A percentile compares a stretch with the other conserved stretches of the same genome.
These are phyloP conservation scores for Beris morrisii DNA, from an alignment of 2,888 invertebrate species.

Conservation along the genomic window DNA sequence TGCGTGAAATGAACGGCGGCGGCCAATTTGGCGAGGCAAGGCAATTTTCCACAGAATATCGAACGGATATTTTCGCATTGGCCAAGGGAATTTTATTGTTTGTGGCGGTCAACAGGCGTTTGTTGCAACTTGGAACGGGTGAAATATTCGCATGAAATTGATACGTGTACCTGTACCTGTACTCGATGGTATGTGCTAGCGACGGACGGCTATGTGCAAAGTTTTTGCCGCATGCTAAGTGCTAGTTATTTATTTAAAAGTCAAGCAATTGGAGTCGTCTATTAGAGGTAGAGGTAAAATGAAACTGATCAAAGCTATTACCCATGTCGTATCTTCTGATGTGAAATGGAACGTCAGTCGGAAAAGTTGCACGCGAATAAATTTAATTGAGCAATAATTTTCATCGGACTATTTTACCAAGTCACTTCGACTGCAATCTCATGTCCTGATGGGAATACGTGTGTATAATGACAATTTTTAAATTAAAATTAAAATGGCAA, in stretches of 20 bases:
- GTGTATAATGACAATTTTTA: no score
- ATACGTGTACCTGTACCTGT: not conserved
- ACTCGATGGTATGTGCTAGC: not conserved
- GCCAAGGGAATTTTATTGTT: no score
- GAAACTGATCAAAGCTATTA: not conserved
- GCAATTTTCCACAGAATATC: no score
- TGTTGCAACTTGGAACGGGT: no score
- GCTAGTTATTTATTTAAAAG: conserved; percentile 2
- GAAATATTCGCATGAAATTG: conserved; percentile 8
- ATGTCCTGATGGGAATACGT: no score
- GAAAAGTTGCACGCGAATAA: conserved; percentile 11
- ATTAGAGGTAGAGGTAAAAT: not conserved
- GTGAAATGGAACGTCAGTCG: not conserved
- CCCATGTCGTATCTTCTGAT: not conserved
- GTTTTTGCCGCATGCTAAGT: conserved; percentile 1
- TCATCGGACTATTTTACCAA: not conserved
- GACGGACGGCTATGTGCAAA: not conserved
- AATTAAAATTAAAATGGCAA: no score
- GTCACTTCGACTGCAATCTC: no score
- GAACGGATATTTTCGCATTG: no score
- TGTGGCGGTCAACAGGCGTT: no score
- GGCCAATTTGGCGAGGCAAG: no score
- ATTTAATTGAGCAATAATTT: conserved; percentile 8
- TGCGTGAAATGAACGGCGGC: no score
- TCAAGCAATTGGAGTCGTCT: not conserved